Conservation (phyloP, 2,888 invertebrate genomes). For the Cheiracanthium punctorium region DNA sequence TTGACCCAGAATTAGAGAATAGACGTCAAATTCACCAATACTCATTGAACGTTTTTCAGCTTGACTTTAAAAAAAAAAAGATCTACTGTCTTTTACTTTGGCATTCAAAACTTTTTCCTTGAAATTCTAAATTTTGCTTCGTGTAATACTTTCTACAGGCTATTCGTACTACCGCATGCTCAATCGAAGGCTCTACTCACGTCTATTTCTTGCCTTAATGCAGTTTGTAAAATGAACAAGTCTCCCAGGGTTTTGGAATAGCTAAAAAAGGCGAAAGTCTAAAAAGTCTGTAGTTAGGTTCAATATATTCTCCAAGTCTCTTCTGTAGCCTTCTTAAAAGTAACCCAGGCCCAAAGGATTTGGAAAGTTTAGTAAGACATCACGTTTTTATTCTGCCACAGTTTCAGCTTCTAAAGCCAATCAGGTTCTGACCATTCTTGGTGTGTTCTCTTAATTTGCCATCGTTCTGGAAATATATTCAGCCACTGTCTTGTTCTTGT, state of each 20-base stretch:
- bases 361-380: background rate
- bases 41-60: too few relatives aligned
- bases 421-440: background rate
- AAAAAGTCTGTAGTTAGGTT: background rate
- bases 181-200: slow-evolving; percentile 43
- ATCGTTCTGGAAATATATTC: background rate
- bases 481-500: background rate
- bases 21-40: too few relatives aligned
- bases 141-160: slow-evolving; percentile 11
- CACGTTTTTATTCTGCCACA: slow-evolving; percentile 1
- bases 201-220: slow-evolving; percentile 40
- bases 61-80: too few relatives aligned
- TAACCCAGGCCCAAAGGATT: background rate
- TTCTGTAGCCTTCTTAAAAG: background rate
- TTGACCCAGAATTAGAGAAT: too few relatives aligned
- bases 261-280: background rate
- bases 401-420: background rate
- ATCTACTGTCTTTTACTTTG: too few relatives aligned
- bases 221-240: slow-evolving; percentile 35
- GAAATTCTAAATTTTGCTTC: background rate
- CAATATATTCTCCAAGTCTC: background rate
- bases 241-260: slow-evolving; percentile 30
- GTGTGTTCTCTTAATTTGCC: background rate
- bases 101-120: background rate
- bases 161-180: background rate